Evolutionary conservation across 2,888 invertebrate species (phyloP).

Genomic region (Lomographa bimaculata): DNA sequence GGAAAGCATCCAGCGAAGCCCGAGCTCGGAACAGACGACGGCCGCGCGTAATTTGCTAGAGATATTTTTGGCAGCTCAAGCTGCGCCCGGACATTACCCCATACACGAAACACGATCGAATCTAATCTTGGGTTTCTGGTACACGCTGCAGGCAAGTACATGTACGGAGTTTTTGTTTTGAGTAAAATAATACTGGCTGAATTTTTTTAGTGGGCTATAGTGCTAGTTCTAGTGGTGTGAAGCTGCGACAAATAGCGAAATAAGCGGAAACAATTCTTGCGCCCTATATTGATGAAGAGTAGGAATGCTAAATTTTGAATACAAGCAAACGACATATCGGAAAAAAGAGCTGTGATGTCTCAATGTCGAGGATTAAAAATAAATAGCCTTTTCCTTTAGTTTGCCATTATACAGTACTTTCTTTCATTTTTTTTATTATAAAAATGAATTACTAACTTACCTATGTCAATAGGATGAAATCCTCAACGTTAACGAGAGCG

Average conservation of each 20-base stretch:
- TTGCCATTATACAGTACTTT: too few relatives aligned
- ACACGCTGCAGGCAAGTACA: constrained; percentile 89
- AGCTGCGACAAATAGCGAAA: too few relatives aligned
- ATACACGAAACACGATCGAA: constrained; percentile 94
- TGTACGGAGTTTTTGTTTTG: constrained; percentile 23
- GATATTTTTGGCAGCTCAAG: constrained; percentile 90
- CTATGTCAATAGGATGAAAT: constrained; percentile 86
- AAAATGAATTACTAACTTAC: too few relatives aligned
- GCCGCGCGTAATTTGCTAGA: constrained; percentile 84
- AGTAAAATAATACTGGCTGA: not conserved
- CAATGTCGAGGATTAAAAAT: too few relatives aligned
- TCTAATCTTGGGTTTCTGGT: constrained; percentile 96
- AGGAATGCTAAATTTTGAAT: too few relatives aligned
- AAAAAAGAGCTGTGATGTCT: too few relatives aligned
- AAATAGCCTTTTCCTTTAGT: too few relatives aligned
- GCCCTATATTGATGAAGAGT: too few relatives aligned
- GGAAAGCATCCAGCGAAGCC: constrained; percentile 46
- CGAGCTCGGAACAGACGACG: constrained; percentile 38
- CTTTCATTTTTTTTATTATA: too few relatives aligned
- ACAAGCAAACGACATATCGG: too few relatives aligned
- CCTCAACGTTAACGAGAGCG: constrained; percentile 61
- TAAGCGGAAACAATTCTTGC: too few relatives aligned
- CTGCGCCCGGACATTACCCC: constrained; percentile 92
- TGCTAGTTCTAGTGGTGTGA: too few relatives aligned
- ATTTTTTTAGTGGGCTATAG: not conserved